Percentiles rank a stretch among this genome's conserved stretches.
phyloP scores from a whole-genome alignment of 2,888 invertebrate species.

The Lacanobia wlatinum region DNA sequence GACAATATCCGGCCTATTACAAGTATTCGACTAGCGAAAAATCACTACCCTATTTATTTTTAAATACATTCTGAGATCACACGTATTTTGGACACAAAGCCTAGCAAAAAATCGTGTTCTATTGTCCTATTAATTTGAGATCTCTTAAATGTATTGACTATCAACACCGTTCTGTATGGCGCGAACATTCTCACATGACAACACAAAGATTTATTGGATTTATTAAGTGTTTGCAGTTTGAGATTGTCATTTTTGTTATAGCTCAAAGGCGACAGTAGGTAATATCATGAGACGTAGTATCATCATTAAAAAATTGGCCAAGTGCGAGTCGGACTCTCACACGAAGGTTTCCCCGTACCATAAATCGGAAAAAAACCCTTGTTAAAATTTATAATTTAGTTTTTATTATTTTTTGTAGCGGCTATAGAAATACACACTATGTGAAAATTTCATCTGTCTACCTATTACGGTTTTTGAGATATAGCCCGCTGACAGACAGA shows the following conservation, averaged over 20 bases:
- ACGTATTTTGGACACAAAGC: conserved; percentile 25
- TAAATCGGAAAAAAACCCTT: no score
- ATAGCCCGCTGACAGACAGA: no score
- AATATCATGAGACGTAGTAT: neutral
- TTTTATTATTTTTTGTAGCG: no score
- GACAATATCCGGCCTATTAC: neutral
- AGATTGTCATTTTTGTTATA: conserved; percentile 6
- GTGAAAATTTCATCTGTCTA: no score
- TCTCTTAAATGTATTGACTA: conserved; percentile 46
- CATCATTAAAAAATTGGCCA: no score
- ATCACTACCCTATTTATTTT: neutral
- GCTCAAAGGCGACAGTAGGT: neutral
- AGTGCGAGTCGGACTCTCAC: no score
- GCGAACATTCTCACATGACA: conserved; percentile 46
- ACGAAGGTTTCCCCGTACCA: no score
- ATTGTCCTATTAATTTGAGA: conserved; percentile 46
- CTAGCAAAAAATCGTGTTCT: conserved; percentile 21
- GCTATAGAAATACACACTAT: no score
- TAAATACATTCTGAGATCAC: conserved; percentile 40
- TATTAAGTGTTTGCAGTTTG: conserved; percentile 40
- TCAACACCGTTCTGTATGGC: conserved; percentile 45
- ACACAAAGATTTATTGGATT: conserved; percentile 38
- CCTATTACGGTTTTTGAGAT: no score
- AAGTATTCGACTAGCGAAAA: neutral
- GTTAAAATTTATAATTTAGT: no score